Base-by-base conservation (phyloP, 1,140 invertebrate genomes). In the Scaptomyza hsui region DNA sequence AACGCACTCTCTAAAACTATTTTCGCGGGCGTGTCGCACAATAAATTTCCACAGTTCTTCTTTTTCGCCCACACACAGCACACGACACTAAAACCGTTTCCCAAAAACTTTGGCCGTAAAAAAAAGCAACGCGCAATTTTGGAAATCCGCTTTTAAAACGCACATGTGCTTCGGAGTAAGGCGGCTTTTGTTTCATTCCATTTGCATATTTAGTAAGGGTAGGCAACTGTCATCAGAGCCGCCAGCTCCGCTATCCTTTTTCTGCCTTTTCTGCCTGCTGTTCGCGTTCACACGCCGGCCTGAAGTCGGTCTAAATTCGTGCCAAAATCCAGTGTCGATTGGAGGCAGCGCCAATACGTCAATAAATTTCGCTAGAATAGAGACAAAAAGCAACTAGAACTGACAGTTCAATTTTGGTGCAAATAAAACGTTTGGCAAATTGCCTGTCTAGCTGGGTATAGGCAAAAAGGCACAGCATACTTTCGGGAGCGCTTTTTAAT, bases 1-100 rank as follows among this genome's bases (percentile, higher is more conserved):
- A 88, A 86, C 81, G 81, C 82, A 88, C 74, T 86, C 74, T 74
- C 69, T 65, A 78, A 88, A 89, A 89, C 82, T 88, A 89, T 88
- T 82, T 78, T 72, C 53, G 60, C 78, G 67, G 73, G 65, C 81
- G 69, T 85, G 81, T 86, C 81, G 57, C 56, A 77, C 81, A 78
- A 76, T 81, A 77, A 86, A 88, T 78, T 85, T 57, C 42, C 19
- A 16, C 39, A 37, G 41, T 29, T 15, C 35, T 12, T 59, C 12
- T 57, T 0, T 39, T 13, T 12, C 29, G 24, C 3, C 37, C n/a
- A n/a, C n/a, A 24, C 9, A 13, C 0, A 2, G n/a, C 32, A n/a
- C 32, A n/a, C 7, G 4, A 37, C 32, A 37, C 26, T 29, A n/a
- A 37, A 12, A n/a, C 35, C 21, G 41, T 24, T 15, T 18, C 10